These are phyloP conservation scores for Labeo rohita DNA, from an alignment of 2,113 vertebrate genomes.

Conservation along the genomic window DNA sequence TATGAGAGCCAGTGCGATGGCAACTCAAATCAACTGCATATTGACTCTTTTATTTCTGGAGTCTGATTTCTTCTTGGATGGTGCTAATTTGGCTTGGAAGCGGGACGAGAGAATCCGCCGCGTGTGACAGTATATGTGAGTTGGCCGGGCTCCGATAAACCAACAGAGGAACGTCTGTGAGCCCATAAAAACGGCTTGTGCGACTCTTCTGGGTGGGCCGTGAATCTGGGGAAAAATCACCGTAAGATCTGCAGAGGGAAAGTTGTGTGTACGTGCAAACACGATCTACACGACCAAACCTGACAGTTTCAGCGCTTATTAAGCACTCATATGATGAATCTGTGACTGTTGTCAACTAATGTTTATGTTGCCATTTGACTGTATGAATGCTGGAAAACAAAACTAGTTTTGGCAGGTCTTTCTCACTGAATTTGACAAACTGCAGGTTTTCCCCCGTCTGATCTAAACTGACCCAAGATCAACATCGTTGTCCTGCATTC, in stretches of 20 bases:
- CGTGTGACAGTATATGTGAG: slow-evolving; percentile 37
- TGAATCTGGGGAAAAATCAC: neutral
- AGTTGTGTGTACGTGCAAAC: neutral
- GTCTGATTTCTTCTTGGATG: slow-evolving; percentile 66
- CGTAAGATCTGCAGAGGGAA: neutral
- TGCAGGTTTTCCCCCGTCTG: too few relatives aligned
- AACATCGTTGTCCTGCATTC: too few relatives aligned
- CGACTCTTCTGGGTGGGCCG: slow-evolving; percentile 74
- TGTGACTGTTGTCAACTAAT: too few relatives aligned
- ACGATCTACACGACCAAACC: neutral
- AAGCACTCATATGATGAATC: too few relatives aligned
- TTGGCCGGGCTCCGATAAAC: slow-evolving; percentile 30
- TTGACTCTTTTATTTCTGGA: slow-evolving; percentile 64
- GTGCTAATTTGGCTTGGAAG: slow-evolving; percentile 48
- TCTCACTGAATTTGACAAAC: too few relatives aligned
- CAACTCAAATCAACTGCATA: slow-evolving; percentile 52
- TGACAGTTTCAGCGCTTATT: neutral
- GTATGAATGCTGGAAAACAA: too few relatives aligned
- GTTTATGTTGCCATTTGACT: too few relatives aligned
- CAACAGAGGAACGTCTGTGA: slow-evolving; percentile 58
- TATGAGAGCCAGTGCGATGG: slow-evolving; percentile 68
- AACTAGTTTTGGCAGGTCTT: too few relatives aligned
- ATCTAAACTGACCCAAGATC: too few relatives aligned
- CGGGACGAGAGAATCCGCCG: slow-evolving; percentile 46
- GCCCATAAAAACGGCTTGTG: slow-evolving; percentile 63